Base-by-base conservation (phyloP, 2,113 vertebrate species). In the Piprites chloris region DNA sequence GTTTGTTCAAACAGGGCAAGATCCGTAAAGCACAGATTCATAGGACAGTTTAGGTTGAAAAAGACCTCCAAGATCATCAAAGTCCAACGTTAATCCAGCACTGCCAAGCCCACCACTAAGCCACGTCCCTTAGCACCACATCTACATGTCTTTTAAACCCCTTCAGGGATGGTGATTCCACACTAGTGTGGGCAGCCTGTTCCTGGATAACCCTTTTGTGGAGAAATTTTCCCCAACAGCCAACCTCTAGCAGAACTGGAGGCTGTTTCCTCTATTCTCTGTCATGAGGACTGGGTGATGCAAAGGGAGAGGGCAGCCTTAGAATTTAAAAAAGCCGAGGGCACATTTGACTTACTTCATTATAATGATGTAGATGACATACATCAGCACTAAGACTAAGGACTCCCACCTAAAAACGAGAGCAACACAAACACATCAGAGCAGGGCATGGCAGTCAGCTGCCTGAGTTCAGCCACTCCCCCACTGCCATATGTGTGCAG, bases 331-430 rank as follows among this genome's bases (percentile, higher is more conserved):
- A 22, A 58, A 67, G 37, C 18, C 2, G 4, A 61, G 56, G 33
- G 37, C 0, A 3, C 23, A 9, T 74, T 65, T 81, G 91, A 98
- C 99, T 99, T 98, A 99, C 99, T 99, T 99, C 99, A 99, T 99
- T 94, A 99, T 99, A 88, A 99, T 23, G 94, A 99, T 99, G 98
- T 99, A 99, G 98, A 99, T 97, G 53, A 99, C 61, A 30, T 99
- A 99, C 99, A 99, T 99, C 95, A 99, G 91, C 74, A 99, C 98
- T 44, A 99, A 96, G 27, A 98, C 98, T 63, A 99, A 97, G 50
- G 99, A 99, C 95, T 99, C 99, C 99, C 99, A 99, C 99, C 99
- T 99, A 97, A 33, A 89, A 90, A 97, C 93, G 91, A 92, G 88
- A 94, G 80, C 5, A 2, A 94, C 61, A 78, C 39, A 55, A 74